A percentile compares a stretch with the other conserved stretches of the same genome.
Evolutionary conservation across 2,113 vertebrate genomes (phyloP).

Genomic region (Plestiodon gilberti): DNA sequence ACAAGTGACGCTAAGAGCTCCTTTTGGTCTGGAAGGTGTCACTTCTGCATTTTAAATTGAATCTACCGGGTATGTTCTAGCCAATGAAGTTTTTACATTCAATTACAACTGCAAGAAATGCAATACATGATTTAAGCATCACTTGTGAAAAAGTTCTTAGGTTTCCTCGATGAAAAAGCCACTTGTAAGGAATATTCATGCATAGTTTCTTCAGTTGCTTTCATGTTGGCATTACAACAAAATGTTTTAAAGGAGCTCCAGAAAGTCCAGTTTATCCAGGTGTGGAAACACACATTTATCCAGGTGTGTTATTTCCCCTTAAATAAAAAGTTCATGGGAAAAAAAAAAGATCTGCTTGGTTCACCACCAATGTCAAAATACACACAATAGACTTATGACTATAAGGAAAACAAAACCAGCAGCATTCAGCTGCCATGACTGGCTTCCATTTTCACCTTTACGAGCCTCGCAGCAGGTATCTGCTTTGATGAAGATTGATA

Average conservation of each 20-base stretch:
- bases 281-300: no score
- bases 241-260: slow-evolving; percentile 33
- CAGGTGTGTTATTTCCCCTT: slow-evolving; percentile 23
- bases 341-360: slow-evolving; percentile 29
- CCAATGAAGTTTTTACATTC: neutral
- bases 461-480: slow-evolving; percentile 78
- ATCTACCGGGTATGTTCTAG: neutral
- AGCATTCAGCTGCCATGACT: slow-evolving; percentile 74
- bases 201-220: slow-evolving; percentile 17
- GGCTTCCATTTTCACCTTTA: slow-evolving; percentile 74
- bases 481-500: slow-evolving; percentile 68
- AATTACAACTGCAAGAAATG: neutral
- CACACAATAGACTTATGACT: slow-evolving; percentile 64
- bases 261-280: slow-evolving; percentile 4
- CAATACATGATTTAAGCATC: neutral
- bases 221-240: slow-evolving; percentile 5
- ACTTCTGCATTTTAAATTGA: neutral
- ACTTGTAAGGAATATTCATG: slow-evolving; percentile 17
- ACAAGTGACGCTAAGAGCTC: neutral
- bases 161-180: slow-evolving; percentile 4
- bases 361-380: slow-evolving; percentile 61
- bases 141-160: slow-evolving; percentile 7
- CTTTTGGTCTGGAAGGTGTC: neutral
- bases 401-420: slow-evolving; percentile 69
- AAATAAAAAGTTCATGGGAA: slow-evolving; percentile 35